phyloP scores from a whole-genome alignment of 2,797 vertebrate species.

The Meriones psammophilus region DNA sequence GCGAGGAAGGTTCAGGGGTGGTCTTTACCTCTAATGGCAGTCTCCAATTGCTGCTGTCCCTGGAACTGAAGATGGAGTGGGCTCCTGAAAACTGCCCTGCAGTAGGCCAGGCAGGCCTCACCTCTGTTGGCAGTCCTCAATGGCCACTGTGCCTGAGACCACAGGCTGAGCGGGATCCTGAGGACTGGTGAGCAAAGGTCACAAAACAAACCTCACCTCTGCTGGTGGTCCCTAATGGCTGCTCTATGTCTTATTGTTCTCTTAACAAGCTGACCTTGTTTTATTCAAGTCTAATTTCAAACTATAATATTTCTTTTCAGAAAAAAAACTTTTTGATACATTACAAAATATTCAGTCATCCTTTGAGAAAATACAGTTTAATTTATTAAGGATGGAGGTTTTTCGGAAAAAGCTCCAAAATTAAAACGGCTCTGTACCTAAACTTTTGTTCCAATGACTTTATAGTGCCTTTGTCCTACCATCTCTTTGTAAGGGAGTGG shows the following conservation, averaged over 20 bases:
- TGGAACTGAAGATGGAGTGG: too few species aligned
- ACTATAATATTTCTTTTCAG: background rate
- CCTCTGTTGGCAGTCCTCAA: too few species aligned
- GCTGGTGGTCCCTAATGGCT: too few species aligned
- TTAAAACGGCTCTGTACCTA: background rate
- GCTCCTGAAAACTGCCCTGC: too few species aligned
- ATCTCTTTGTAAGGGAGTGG: background rate
- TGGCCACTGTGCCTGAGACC: too few species aligned
- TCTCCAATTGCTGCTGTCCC: too few species aligned
- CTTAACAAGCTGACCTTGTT: background rate
- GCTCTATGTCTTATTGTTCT: background rate
- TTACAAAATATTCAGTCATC: background rate
- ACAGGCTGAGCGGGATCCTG: too few species aligned
- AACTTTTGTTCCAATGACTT: background rate
- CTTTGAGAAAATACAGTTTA: background rate
- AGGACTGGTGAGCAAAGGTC: too few species aligned
- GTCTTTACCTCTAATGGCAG: too few species aligned
- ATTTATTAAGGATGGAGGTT: background rate
- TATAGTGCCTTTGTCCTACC: background rate
- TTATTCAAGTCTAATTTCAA: constrained; percentile 41
- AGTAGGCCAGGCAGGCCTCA: too few species aligned
- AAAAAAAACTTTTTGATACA: background rate
- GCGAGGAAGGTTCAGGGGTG: too few species aligned
- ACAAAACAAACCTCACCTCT: too few species aligned
- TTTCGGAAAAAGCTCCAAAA: constrained; percentile 34